A percentile compares a stretch with the other conserved stretches of the same genome.
Evolutionary conservation across 1,140 invertebrate species (phyloP).

Genomic region (Anastatus disparis): DNA sequence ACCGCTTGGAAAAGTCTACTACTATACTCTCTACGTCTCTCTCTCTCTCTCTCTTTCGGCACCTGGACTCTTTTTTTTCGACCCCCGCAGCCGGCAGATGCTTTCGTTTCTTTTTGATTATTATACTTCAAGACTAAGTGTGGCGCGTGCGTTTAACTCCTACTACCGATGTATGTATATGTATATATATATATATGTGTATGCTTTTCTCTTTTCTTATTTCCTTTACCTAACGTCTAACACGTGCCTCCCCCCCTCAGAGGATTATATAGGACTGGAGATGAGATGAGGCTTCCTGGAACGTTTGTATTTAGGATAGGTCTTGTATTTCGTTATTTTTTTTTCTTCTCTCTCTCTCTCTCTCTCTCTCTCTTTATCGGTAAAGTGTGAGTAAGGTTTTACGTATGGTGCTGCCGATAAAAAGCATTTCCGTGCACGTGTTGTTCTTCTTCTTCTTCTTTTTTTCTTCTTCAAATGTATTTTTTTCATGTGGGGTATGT

Average conservation of each 20-base stretch:
- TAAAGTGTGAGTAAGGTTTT: too few species aligned
- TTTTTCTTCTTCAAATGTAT: neutral
- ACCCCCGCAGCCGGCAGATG: conserved; percentile 57
- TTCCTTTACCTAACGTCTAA: conserved; percentile 17
- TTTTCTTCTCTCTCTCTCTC: neutral
- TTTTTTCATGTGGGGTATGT: too few species aligned
- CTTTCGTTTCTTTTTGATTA: neutral
- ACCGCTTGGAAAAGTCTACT: conserved; percentile 51
- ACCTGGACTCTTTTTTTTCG: conserved; percentile 58
- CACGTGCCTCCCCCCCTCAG: conserved; percentile 13
- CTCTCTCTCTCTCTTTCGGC: conserved; percentile 18
- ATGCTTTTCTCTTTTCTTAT: too few species aligned
- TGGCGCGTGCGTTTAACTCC: neutral
- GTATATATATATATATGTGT: too few species aligned
- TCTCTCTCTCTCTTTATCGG: neutral
- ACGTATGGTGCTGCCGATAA: too few species aligned
- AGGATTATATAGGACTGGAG: neutral
- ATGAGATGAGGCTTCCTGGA: neutral
- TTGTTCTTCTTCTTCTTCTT: too few species aligned
- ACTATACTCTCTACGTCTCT: too few species aligned
- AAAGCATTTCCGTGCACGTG: conserved; percentile 20
- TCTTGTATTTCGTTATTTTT: too few species aligned
- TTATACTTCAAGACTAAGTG: neutral
- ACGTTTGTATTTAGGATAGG: too few species aligned
- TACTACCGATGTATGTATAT: too few species aligned